Base-by-base conservation (phyloP, 2,113 vertebrate species). In the Plestiodon gilberti region DNA sequence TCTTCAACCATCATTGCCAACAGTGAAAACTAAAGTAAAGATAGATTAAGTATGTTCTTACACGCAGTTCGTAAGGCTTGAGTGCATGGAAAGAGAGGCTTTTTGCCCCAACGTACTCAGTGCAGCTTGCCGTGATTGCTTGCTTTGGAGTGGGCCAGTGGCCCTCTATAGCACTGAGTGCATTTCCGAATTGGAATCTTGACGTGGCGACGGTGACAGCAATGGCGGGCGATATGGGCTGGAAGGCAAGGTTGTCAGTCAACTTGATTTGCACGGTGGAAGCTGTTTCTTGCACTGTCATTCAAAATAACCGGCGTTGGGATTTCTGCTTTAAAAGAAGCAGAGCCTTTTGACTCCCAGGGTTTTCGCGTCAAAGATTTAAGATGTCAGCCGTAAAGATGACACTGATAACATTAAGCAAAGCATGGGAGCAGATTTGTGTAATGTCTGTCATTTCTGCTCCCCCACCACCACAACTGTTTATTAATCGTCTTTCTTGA, bases 401-500 rank as follows among this genome's bases (percentile, higher is more conserved):
- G 94, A 95, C 92, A 92, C 81, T 93, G 93, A 95, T 94, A 91
- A 83, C 92, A 91, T 95, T 93, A 93, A 83, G 93, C 93, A 93
- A 95, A 95, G 77, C 86, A 91, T 92, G 81, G 83, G 83, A 94
- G 83, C 89, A 91, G 92, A 94, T 93, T 93, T 89, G 94, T 93
- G 87, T 90, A 91, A 90, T 86, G 94, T 87, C 89, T 95, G 90
- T 95, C 90, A 71, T 77, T 92, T 94, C 93, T 92, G 84, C 84
- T 93, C 70, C 70, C 40, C 28, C 71, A n/a, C 70, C 70, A 61
- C 4, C 40, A 23, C 35, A 76, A 91, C 83, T 96, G 89, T 94
- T 96, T 96, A 95, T 95, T 96, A 96, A 95, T 93, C 89, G 88
- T 78, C 89, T 93, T 93, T 95, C 96, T 87, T 95, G 94, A 97